These are phyloP conservation scores for Callimorpha dominula DNA, from an alignment of 2,888 invertebrate genomes.

Conservation along the genomic window DNA sequence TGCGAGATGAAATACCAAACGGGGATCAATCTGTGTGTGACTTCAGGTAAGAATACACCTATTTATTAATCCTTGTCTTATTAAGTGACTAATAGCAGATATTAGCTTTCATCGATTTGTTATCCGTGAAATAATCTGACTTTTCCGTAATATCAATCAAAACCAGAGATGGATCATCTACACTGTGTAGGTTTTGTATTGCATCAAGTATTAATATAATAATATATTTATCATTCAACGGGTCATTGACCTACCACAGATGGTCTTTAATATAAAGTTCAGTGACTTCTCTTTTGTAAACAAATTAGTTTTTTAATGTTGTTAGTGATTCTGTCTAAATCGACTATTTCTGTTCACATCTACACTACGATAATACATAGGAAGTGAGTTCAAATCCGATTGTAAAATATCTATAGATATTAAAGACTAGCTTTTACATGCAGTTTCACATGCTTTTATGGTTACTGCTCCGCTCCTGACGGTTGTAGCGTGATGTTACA, in stretches of 20 bases:
- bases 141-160: not conserved
- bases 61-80: not conserved
- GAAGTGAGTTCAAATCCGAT: no score
- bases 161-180: not conserved
- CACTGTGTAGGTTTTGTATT: not conserved
- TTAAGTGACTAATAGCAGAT: not conserved
- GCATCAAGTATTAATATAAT: not conserved
- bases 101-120: not conserved
- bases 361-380: no score
- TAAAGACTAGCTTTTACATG: no score
- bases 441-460: no score
- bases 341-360: not conserved
- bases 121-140: not conserved
- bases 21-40: not conserved
- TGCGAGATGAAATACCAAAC: not conserved
- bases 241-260: not conserved
- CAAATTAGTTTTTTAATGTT: not conserved
- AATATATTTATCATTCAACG: no score
- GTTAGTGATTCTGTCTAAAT: not conserved
- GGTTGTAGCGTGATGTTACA: no score
- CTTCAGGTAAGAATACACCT: constrained; percentile 1
- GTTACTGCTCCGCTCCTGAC: no score
- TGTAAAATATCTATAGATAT: no score
- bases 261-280: no score
- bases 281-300: no score